phyloP scores from a whole-genome alignment of 2,113 vertebrate genomes.

The Lophura nycthemera region DNA sequence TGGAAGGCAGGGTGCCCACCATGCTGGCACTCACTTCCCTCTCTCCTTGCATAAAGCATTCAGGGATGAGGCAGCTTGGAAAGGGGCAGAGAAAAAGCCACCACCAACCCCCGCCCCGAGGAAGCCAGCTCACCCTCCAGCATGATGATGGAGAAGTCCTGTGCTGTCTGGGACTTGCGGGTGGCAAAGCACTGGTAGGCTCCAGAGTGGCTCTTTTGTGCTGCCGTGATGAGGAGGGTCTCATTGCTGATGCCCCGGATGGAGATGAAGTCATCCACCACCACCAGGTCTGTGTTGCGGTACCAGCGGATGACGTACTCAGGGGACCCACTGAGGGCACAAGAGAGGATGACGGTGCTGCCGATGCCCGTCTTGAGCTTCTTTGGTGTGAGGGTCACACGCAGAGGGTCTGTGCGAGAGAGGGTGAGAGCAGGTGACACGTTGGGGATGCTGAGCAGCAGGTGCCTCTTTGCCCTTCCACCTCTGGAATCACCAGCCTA shows the following conservation, averaged over 20 bases:
- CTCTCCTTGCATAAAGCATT: neutral
- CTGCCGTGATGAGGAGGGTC: slow-evolving; percentile 94
- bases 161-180: slow-evolving; percentile 92
- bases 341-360: slow-evolving; percentile 97
- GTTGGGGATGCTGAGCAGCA: fast-evolving
- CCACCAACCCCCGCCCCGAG: fast-evolving
- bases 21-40: fast-evolving
- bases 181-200: slow-evolving; percentile 98
- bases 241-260: slow-evolving; percentile 96
- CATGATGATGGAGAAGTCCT: slow-evolving; percentile 95
- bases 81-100: neutral
- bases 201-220: slow-evolving; percentile 96
- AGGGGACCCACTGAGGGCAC: slow-evolving; percentile 92
- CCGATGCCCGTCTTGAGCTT: slow-evolving; percentile 98
- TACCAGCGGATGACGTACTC: slow-evolving; percentile 94
- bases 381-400: slow-evolving; percentile 97
- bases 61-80: fast-evolving
- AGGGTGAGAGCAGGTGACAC: neutral
- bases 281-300: slow-evolving; percentile 93
- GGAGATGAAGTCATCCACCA: slow-evolving; percentile 92
- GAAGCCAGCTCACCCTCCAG: slow-evolving; percentile 87
- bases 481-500: neutral
- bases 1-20: neutral
- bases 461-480: neutral
- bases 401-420: slow-evolving; percentile 85